A percentile compares a stretch with the other conserved stretches of the same genome.
Evolutionary conservation across 2,888 invertebrate species (phyloP).

Genomic region (Dinocampus coccinellae): DNA sequence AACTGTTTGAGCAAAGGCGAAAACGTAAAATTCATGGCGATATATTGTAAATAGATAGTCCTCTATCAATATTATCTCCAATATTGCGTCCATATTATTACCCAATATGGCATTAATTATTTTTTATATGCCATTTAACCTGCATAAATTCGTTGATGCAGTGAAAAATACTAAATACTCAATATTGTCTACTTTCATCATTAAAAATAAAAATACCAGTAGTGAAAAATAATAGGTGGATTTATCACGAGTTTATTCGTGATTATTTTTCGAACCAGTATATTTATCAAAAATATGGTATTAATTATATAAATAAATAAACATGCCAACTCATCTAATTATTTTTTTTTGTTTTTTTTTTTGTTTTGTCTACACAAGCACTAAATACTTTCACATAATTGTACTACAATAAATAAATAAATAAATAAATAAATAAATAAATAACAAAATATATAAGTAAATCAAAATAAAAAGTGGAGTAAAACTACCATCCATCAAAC

Average conservation of each 20-base stretch:
- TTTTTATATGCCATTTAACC: too few species aligned
- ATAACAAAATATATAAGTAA: too few species aligned
- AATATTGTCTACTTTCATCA: background rate
- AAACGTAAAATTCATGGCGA: constrained; percentile 21
- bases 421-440: too few species aligned
- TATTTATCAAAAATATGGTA: background rate
- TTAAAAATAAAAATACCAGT: background rate
- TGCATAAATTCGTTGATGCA: background rate
- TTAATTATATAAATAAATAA: background rate
- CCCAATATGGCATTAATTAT: constrained; percentile 15
- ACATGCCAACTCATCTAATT: background rate
- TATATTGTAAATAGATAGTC: constrained; percentile 12
- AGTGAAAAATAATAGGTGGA: background rate
- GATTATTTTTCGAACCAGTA: background rate
- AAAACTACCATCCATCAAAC: too few species aligned
- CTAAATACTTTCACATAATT: background rate
- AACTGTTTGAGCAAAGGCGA: constrained; percentile 70
- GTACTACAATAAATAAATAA: background rate
- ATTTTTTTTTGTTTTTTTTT: too few species aligned
- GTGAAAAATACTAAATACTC: background rate
- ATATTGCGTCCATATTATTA: background rate
- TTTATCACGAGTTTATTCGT: background rate
- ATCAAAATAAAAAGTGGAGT: too few species aligned
- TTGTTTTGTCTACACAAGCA: background rate
- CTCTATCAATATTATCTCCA: background rate